Percentiles rank a stretch among this genome's conserved stretches.
Conservation (phyloP, 2,888 invertebrate genomes). For the Ophonus ardosiacus region DNA sequence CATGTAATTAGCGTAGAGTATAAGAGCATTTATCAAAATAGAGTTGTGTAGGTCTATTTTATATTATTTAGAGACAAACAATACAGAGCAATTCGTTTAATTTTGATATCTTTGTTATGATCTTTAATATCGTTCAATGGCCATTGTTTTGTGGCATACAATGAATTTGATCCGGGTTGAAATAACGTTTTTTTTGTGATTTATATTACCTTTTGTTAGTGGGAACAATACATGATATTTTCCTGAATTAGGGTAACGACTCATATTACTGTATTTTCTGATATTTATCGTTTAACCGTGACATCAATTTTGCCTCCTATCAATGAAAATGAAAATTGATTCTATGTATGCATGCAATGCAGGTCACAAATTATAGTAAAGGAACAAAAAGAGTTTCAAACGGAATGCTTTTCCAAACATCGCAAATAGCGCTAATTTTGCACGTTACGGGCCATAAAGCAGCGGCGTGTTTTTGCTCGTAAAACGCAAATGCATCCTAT, state of each 20-base stretch:
- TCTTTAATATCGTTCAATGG: constrained; percentile 48
- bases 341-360: not conserved
- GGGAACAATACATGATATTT: constrained; percentile 33
- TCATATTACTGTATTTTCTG: constrained; percentile 43
- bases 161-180: constrained; percentile 38
- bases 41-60: not conserved
- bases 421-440: not conserved
- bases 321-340: constrained; percentile 43
- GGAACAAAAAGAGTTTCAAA: constrained; percentile 1
- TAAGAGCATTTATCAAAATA: no score
- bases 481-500: not conserved
- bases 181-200: constrained; percentile 42
- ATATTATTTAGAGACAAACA: not conserved
- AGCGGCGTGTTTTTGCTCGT: not conserved
- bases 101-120: constrained; percentile 36
- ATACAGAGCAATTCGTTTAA: constrained; percentile 7
- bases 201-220: constrained; percentile 32
- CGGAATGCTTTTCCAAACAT: constrained; percentile 7
- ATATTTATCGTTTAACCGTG: constrained; percentile 18
- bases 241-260: constrained; percentile 44
- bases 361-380: constrained; percentile 6
- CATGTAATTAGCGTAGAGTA: no score
- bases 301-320: constrained; percentile 37
- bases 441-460: not conserved
- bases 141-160: constrained; percentile 18